Conservation (phyloP, 2,888 invertebrate genomes). For the Drosophila bunnanda region DNA sequence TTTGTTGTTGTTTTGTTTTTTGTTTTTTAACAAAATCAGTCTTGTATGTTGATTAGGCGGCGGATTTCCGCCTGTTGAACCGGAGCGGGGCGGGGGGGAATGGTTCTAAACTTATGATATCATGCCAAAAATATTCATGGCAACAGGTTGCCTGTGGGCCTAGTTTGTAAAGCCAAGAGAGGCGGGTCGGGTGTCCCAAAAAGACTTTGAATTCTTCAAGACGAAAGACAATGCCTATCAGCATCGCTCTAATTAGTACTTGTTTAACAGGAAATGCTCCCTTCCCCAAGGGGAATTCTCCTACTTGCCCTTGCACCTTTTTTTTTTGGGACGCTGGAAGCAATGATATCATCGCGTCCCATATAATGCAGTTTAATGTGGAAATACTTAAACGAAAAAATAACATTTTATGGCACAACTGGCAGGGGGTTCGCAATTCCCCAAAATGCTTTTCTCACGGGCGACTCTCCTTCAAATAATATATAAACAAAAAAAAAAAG, state of each 20-base stretch:
- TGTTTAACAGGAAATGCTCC: background rate
- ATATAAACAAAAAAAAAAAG: background rate
- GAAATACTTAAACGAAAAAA: conserved; percentile 22
- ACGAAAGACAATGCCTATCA: conserved; percentile 1
- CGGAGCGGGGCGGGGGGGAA: background rate
- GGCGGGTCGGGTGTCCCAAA: background rate
- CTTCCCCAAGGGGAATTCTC: background rate
- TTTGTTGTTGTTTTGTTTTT: conserved; percentile 6
- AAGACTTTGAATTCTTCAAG: background rate
- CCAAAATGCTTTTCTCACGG: conserved; percentile 13
- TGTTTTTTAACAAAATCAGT: conserved; percentile 11
- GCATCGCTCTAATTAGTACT: background rate
- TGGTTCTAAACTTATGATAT: conserved; percentile 19
- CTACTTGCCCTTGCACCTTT: background rate
- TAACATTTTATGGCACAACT: conserved; percentile 9
- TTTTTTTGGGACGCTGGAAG: conserved; percentile 5
- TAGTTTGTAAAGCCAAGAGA: background rate
- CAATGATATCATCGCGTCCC: conserved; percentile 31
- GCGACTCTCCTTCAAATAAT: conserved; percentile 1
- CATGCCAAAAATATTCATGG: conserved; percentile 13
- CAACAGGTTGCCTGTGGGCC: conserved; percentile 31
- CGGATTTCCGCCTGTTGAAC: conserved; percentile 56
- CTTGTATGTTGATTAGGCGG: conserved; percentile 50
- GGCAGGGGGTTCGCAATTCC: conserved; percentile 8
- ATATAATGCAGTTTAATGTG: conserved; percentile 23